phyloP scores from a whole-genome alignment of 30 jellyfish, hydroid and myxozoan species.

The Cassiopea xamachana region DNA sequence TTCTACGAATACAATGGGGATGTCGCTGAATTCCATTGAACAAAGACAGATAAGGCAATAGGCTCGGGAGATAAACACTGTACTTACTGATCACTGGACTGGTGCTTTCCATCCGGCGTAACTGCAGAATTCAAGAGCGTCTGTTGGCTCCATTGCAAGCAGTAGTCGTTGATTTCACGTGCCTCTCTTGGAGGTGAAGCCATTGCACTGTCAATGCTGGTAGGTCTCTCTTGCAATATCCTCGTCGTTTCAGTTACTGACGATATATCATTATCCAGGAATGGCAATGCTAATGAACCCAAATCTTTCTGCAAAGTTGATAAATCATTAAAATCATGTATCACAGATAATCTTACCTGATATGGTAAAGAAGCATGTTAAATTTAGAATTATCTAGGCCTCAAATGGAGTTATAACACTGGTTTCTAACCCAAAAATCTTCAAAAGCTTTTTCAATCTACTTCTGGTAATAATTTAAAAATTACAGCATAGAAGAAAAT shows the following conservation, averaged over 20 bases:
- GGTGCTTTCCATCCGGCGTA: slow-evolving; percentile 38
- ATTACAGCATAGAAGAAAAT: too few relatives aligned
- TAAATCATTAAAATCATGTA: not conserved
- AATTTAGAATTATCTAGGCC: too few relatives aligned
- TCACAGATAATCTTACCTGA: too few relatives aligned
- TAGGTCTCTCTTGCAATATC: slow-evolving; percentile 1
- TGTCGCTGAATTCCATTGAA: not conserved
- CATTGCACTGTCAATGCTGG: slow-evolving; percentile 43
- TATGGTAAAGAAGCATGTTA: too few relatives aligned
- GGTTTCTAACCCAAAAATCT: too few relatives aligned
- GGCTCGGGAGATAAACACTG: not conserved
- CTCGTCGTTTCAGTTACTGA: slow-evolving; percentile 18
- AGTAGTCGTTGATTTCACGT: slow-evolving; percentile 60
- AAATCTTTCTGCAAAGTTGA: slow-evolving; percentile 51
- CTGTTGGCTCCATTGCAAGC: slow-evolving; percentile 79
- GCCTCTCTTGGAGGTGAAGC: slow-evolving; percentile 74
- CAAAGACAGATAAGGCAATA: too few relatives aligned
- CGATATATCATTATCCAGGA: slow-evolving; percentile 45
- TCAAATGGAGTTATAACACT: too few relatives aligned
- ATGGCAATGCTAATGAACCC: slow-evolving; percentile 81
- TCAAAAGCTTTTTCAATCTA: too few relatives aligned
- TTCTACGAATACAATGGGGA: not conserved
- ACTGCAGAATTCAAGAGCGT: slow-evolving; percentile 55
- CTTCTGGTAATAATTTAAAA: too few relatives aligned
- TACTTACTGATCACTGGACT: slow-evolving; percentile 49